phyloP scores from a whole-genome alignment of 2,888 invertebrate genomes.

The Sympetrum striolatum region DNA sequence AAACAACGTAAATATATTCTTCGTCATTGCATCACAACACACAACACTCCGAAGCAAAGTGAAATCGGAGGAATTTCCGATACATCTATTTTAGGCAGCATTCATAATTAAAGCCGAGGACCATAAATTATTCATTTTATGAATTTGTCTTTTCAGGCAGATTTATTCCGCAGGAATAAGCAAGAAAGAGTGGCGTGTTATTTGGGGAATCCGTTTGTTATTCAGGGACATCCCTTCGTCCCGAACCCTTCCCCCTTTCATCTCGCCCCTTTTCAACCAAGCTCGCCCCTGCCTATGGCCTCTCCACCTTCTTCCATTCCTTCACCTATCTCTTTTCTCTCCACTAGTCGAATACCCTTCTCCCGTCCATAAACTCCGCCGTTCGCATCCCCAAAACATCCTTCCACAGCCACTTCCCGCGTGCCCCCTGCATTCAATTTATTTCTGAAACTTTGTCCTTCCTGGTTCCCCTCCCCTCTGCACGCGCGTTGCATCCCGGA shows the following conservation, averaged over 20 bases:
- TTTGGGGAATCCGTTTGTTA: conserved; percentile 39
- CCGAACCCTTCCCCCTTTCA: neutral
- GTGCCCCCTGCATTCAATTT: conserved; percentile 29
- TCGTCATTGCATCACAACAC: too few species aligned
- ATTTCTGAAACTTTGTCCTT: conserved; percentile 12
- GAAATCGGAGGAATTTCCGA: neutral
- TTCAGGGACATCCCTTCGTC: conserved; percentile 21
- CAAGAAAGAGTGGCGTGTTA: conserved; percentile 14
- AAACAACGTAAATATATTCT: too few species aligned
- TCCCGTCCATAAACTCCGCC: neutral
- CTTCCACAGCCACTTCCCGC: neutral
- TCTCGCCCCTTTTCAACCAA: too few species aligned
- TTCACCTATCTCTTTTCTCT: too few species aligned
- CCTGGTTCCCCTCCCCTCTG: neutral
- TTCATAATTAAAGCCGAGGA: neutral
- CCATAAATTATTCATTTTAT: conserved; percentile 30
- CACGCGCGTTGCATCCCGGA: conserved; percentile 1
- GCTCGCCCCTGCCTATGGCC: neutral
- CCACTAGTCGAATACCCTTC: neutral
- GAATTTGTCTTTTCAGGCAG: neutral
- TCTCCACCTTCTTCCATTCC: neutral
- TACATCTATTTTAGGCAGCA: neutral
- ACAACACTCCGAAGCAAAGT: neutral
- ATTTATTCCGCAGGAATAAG: conserved; percentile 22
- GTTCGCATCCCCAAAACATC: neutral